Conservation (phyloP, 2,797 vertebrate genomes). For the Melanotaenia parkinsoni region DNA sequence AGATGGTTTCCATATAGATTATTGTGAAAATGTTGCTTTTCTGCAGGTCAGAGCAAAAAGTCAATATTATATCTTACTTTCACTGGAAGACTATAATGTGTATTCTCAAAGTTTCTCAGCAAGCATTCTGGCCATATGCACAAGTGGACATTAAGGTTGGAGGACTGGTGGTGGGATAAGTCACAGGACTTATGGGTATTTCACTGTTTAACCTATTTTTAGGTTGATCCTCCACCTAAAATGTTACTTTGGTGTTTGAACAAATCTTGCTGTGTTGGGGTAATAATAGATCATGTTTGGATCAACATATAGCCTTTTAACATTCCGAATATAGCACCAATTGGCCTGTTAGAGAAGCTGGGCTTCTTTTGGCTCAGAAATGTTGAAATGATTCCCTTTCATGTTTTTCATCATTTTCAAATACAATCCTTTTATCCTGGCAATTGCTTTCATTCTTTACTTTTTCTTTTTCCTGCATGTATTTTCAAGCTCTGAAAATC, state of each 20-base stretch:
- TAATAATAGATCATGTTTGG: neutral
- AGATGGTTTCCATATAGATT: slow-evolving; percentile 3
- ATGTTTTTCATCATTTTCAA: neutral
- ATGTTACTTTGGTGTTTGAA: neutral
- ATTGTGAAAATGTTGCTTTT: slow-evolving; percentile 6
- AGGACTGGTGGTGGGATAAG: neutral
- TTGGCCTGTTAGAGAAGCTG: neutral
- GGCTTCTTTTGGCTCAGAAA: neutral
- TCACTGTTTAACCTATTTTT: neutral
- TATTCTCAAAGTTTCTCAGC: neutral
- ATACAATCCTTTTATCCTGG: neutral
- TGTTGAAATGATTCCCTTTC: neutral
- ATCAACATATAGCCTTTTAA: neutral
- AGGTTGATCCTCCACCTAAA: neutral
- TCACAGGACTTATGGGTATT: neutral
- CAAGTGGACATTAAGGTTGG: neutral
- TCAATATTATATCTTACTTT: neutral
- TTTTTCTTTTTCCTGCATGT: slow-evolving; percentile 10
- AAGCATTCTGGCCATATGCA: neutral
- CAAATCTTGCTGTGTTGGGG: neutral
- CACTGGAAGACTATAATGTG: neutral
- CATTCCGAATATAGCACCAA: neutral
- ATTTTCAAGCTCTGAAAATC: slow-evolving; percentile 91
- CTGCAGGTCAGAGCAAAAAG: neutral
- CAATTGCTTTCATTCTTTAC: neutral